Base-by-base conservation (phyloP, 2,888 invertebrate species). In the Drosophila parthenogenetica region DNA sequence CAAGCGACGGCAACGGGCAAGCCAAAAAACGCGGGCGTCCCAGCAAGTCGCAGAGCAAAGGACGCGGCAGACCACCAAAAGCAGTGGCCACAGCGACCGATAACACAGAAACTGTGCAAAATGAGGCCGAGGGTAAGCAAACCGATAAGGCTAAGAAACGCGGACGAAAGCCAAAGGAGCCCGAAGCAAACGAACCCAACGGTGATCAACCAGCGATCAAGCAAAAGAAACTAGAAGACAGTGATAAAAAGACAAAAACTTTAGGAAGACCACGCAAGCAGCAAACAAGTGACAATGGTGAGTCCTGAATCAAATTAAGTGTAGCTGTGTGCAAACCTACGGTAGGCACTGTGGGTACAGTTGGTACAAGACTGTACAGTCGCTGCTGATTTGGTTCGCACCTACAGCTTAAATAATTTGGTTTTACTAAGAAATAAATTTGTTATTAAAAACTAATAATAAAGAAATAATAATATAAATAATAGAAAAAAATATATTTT, bases 21-120 rank as follows among this genome's bases (percentile, higher is more conserved):
- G 85, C 83, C 5, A 90, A 88, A 69, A 90, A 89, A 39, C 87
- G 90, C 37, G 90, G 90, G n/a, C 87, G 90, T 25, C 89, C 90
- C 5, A 11, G 82, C 3, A 53, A 55, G 2, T 53, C 66, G 19
- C 19, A 19, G 22, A 22, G 22, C 5, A 77, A 80, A 29, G 85
- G 87, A n/a, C 78, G 85, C 22, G 89, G 89, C 14, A 63, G 85
- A 22, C 87, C 77, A 8, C 19, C 77, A 51, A 90, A 81, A 2
- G 42, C 29, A 2, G 29, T 37, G 17, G 64, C 53, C 49, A 40
- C 29, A 2, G 22, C 37, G 16, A 67, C 53, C 51, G 65, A 67
- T 10, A 61, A 57, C 16, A 29, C 8, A 29, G 73, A 64, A 5
- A 71, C 74, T 13, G 88, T 81, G 4, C 63, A 69, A 10, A 72